Evolutionary conservation across 2,113 vertebrate species (phyloP).

Genomic region (Podiceps cristatus): DNA sequence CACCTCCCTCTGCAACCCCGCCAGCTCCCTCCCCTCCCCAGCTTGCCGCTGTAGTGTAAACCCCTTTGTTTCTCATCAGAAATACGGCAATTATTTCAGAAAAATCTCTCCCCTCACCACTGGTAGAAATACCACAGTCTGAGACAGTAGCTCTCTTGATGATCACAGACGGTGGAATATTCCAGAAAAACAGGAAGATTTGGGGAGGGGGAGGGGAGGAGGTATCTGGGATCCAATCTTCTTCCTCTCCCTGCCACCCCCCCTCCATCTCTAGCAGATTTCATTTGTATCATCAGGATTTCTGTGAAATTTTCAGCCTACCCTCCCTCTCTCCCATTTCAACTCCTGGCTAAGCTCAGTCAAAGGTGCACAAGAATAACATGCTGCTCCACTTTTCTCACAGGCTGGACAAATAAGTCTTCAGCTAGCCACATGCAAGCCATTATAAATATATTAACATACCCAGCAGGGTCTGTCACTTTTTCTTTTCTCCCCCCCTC

Average conservation of each 20-base stretch:
- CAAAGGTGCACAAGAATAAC: slow-evolving; percentile 4
- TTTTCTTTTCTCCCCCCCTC: background rate
- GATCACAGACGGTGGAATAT: slow-evolving; percentile 43
- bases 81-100: slow-evolving; percentile 46
- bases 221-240: slow-evolving; percentile 56
- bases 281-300: slow-evolving; percentile 30
- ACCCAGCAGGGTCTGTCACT: slow-evolving; percentile 62
- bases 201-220: slow-evolving; percentile 8
- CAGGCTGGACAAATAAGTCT: slow-evolving; percentile 50
- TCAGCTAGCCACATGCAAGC: slow-evolving; percentile 58
- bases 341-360: slow-evolving; percentile 8
- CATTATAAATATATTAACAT: slow-evolving; percentile 69
- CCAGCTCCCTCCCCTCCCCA: background rate
- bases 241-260: slow-evolving; percentile 27
- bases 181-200: slow-evolving; percentile 53
- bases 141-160: slow-evolving; percentile 45
- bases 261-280: slow-evolving; percentile 30
- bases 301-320: slow-evolving; percentile 26
- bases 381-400: background rate
- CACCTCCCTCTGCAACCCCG: background rate
- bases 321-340: background rate
- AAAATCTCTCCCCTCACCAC: slow-evolving; percentile 23
- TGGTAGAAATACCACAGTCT: slow-evolving; percentile 34
- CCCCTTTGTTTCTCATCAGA: slow-evolving; percentile 16
- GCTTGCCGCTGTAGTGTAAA: background rate